Evolutionary conservation across 2,888 invertebrate genomes (phyloP), one percentile per base, ranked within the genome.

Genomic region (Anagyrus pseudococci): DNA sequence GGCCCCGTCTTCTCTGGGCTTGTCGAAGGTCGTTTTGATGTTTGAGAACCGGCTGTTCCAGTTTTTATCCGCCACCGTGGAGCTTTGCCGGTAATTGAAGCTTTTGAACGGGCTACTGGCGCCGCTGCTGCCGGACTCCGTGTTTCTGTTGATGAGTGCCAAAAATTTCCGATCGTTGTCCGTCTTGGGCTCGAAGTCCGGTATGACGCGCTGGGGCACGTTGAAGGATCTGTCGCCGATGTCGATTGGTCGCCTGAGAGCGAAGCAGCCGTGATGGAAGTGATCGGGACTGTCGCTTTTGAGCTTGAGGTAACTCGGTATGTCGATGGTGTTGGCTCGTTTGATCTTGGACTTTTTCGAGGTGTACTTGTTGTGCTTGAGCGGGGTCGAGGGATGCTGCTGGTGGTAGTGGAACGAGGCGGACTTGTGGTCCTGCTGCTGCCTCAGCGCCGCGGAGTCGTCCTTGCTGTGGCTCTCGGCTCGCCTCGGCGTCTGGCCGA

Each of bases 281-380:
- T 81, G 72, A 4, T 72, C 70, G 19, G 71, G 72, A 19, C 46
- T 43, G 2, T 47, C 58, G 15, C 26, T 49, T 1, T 60, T 57
- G 0, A 82, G 73, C 25, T 79, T 77, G 15, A 78, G 50, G 49
- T 79, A 81, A 60, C 91, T 91, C 0, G 93, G 93, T 76, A 94
- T 93, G 75, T 94, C 93, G 67, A 94, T 92, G 1, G 94, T 94
- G 71, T 94, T 94, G 3, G 94, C 93, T 17, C 94, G 86, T 80
- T 93, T 94, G 88, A 94, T 91, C 72, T 89, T 88, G 23, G 88
- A 83, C 75, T 91, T 92, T 71, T 89, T 90, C 66, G 84, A 86
- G 53, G 83, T 83, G 70, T 86, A 88, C 63, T 80, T 80, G 53
- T 79, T 79, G 19, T 64, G 57, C 15, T 58, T 68, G 49, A 37